Base-by-base conservation (phyloP, 2,797 vertebrate genomes). In the Pangasius mekongensis region DNA sequence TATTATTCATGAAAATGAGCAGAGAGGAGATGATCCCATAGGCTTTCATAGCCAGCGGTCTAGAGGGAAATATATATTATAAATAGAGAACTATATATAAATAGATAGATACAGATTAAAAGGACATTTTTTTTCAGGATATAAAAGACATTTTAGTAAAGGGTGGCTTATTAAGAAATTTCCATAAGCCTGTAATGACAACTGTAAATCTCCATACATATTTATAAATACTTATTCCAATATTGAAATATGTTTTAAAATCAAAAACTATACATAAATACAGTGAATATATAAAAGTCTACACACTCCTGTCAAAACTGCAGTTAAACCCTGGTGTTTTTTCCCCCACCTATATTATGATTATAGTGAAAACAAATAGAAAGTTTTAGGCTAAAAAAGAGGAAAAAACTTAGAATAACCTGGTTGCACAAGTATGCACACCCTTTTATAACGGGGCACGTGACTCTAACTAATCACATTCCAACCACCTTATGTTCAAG, bases 1-100 rank as follows among this genome's bases (percentile, higher is more conserved):
- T 93, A 95, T 96, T 95, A 94, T 94, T 95, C 93, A 94, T 89
- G 92, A 91, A 86, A 92, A 94, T 93, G 92, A 94, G 92, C 93
- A 93, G 92, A 92, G 87, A 89, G 89, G 92, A 90, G 90, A 82
- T 87, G 88, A 92, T 93, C 91, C 91, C 91, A 83, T 83, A 87
- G 89, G 91, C 80, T 88, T 84, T 84, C 73, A 85, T 88, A 86
- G 74, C 74, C 20, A 52, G 43, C 13, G 74, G 74, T 86, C 62
- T 83, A 33, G 82, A 83, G 82, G 82, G 82, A 83, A 83, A 83
- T 83, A 67, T 83, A 83, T 83, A 83, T 83, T 49, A 66, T 49
- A 67, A 83, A 83, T 83, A 83, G 43, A 83, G 82, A 83, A 49
- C 82, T 81, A 69, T 81, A 80, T 87, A 81, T 67, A 80, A 66